Percentiles rank a stretch among this genome's conserved stretches.
These are phyloP conservation scores for Poliocrania exsul DNA, from an alignment of 2,797 vertebrate species.

Conservation along the genomic window DNA sequence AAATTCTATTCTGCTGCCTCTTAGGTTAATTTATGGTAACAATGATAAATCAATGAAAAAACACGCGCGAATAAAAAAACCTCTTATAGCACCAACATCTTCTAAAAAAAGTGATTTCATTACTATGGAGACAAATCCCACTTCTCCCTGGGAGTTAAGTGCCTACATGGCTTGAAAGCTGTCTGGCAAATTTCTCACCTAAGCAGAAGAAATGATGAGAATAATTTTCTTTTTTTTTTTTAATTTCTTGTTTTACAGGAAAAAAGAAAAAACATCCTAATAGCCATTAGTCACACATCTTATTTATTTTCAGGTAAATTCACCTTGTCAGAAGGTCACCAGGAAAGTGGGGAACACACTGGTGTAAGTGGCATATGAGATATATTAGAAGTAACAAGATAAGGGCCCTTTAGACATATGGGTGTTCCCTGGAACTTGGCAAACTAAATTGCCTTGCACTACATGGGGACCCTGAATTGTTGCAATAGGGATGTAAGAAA, in stretches of 20 bases:
- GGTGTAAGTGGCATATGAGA: neutral
- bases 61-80: neutral
- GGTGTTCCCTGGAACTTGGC: neutral
- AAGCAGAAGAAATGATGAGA: neutral
- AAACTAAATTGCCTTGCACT: neutral
- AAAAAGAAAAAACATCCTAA: neutral
- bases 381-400: neutral
- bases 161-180: neutral
- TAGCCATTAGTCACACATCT: neutral
- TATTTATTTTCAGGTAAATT: neutral
- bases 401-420: neutral
- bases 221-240: neutral
- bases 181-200: slow-evolving; percentile 28
- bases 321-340: neutral
- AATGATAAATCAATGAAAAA: neutral
- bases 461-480: neutral
- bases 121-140: neutral
- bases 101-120: neutral
- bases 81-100: neutral
- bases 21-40: neutral
- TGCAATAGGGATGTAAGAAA: neutral
- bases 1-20: neutral
- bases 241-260: neutral
- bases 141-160: neutral
- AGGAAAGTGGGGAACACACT: neutral